Evolutionary conservation across 2,797 vertebrate species (phyloP), one percentile per base, ranked within the genome.

Genomic region (Syngnathus rostellatus): DNA sequence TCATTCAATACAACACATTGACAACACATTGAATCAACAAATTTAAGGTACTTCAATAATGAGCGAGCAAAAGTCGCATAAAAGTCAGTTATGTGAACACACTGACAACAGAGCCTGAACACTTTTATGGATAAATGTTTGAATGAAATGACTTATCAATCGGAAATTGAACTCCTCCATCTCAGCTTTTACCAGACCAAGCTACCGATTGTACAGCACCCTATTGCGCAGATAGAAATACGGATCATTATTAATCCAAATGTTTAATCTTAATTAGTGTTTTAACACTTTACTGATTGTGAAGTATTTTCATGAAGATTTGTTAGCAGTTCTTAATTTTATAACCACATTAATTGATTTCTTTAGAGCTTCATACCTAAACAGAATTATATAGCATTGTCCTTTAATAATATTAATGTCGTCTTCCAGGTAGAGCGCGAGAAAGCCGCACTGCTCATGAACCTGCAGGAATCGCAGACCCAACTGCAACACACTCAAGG

Each of bases 401-500:
- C 14, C 31, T 63, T 63, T 46, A 11, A 6, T 0, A 9, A 9
- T 53, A 19, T 39, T 39, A 8, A 50, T n/a, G 67, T 72, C 60
- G 12, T 75, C 2, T 73, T 87, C 37, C 87, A 99, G 97, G 94
- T 97, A 82, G 97, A 99, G 76, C 81, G 95, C 48, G 97, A 99
- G 83, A 99, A 99, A 77, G 88, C 94, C 0, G 86, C 92, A 43
- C 90, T 99, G 51, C 87, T 98, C 78, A 91, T 92, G 77, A 98
- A 90, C 68, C 91, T 99, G 11, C 95, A 98, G 81, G 97, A 99
- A 83, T 97, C 94, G 0, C 94, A 98, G 85, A 97, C 93, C 0
- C 97, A 98, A 82, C 87, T 99, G 79, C 95, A 97, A 75, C 95
- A 98, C 89, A 97, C 95, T 0, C 96, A 98, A 83, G 94, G 96